Percentiles rank a stretch among this genome's conserved stretches.
These are phyloP conservation scores for Megatriorchis doriae DNA, from an alignment of 2,113 vertebrate genomes.

Conservation along the genomic window DNA sequence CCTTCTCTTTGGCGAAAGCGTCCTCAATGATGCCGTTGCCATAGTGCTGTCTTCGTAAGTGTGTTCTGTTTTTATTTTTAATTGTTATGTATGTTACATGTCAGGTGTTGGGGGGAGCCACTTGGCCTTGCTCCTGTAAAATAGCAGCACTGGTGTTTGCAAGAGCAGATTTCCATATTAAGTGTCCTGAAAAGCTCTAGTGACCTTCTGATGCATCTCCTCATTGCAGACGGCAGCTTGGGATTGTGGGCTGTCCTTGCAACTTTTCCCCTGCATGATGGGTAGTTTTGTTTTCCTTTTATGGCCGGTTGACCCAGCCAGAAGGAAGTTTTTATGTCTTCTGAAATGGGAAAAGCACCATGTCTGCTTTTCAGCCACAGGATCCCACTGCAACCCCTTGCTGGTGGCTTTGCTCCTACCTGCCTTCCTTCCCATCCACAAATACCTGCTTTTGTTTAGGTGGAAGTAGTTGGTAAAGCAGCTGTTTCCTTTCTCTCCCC, in stretches of 20 bases:
- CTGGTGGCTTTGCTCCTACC: not conserved
- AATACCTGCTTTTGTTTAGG: not conserved
- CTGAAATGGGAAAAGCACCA: not conserved
- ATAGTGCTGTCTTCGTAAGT: constrained; percentile 98
- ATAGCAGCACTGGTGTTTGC: not conserved
- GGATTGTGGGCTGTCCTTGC: not conserved
- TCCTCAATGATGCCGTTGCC: constrained; percentile 96
- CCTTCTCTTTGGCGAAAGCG: constrained; percentile 95
- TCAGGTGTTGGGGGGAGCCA: not conserved
- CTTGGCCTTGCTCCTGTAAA: not conserved
- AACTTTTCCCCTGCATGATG: not conserved
- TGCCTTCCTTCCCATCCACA: not conserved
- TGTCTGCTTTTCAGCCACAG: not conserved
- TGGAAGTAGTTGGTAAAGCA: not conserved
- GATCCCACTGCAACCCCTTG: not conserved
- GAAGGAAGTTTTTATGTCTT: not conserved
- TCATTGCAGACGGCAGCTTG: not conserved
- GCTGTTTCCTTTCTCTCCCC: not conserved
- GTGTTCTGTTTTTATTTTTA: constrained; percentile 23
- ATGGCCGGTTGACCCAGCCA: not conserved
- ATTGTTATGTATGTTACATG: not conserved
- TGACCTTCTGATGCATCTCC: not conserved
- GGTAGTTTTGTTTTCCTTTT: not conserved
- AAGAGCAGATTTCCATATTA: not conserved
- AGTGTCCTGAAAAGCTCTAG: not conserved